phyloP scores from a whole-genome alignment of 2,797 vertebrate species.

The Sebastes paucispinis region DNA sequence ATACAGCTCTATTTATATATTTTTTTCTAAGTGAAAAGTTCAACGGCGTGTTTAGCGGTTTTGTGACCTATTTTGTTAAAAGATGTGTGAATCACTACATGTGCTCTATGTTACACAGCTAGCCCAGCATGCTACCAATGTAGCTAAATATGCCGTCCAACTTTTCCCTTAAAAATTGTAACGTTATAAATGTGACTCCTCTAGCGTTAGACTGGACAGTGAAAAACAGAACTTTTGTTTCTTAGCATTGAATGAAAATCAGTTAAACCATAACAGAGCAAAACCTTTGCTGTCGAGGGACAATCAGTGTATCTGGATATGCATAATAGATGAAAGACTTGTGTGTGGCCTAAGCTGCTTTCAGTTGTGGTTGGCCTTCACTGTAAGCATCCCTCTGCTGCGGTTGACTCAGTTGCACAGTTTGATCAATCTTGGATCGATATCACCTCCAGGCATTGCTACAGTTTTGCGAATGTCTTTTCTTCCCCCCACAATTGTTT shows the following conservation, averaged over 20 bases:
- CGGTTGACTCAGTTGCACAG: slow-evolving; percentile 39
- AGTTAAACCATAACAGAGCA: background rate
- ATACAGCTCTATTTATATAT: too few relatives aligned
- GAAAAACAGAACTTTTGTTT: background rate
- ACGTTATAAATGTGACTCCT: too few relatives aligned
- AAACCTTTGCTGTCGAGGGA: background rate
- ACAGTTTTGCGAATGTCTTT: slow-evolving; percentile 28
- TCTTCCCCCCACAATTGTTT: background rate
- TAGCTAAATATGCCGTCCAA: too few relatives aligned
- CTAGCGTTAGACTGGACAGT: too few relatives aligned
- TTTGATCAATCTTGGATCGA: slow-evolving; percentile 56
- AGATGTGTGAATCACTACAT: too few relatives aligned
- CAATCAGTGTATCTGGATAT: slow-evolving; percentile 30
- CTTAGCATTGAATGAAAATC: background rate
- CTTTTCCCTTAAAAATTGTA: too few relatives aligned
- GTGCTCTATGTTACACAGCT: too few relatives aligned
- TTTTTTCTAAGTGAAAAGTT: too few relatives aligned
- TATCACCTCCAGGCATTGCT: slow-evolving; percentile 24
- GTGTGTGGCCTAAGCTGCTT: slow-evolving; percentile 18
- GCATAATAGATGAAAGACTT: slow-evolving; percentile 27
- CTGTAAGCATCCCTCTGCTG: slow-evolving; percentile 43
- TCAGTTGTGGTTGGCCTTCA: slow-evolving; percentile 33
- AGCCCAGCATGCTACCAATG: too few relatives aligned
- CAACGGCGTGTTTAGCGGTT: too few relatives aligned
- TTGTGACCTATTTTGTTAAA: too few relatives aligned